A percentile compares a stretch with the other conserved stretches of the same genome.
Conservation (phyloP, 2,888 invertebrate genomes). For the Apodemia duryi region DNA sequence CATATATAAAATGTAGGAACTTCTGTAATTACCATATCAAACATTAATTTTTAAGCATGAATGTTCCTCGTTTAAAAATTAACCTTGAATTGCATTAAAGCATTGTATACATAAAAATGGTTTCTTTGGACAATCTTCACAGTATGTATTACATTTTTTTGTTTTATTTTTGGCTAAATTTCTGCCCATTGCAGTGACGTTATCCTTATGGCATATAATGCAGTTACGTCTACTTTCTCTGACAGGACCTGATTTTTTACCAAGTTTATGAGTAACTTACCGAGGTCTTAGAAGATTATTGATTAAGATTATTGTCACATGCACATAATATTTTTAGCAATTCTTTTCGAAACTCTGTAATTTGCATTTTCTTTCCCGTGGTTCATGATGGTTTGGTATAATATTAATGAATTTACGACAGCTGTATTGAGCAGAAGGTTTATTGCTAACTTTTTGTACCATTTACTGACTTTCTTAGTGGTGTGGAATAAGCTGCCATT, state of each 20-base stretch:
- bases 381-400: constrained; percentile 12
- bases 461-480: constrained; percentile 2
- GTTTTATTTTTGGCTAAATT: constrained; percentile 19
- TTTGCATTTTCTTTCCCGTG: constrained; percentile 15
- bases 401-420: constrained; percentile 8
- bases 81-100: constrained; percentile 18
- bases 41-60: not conserved
- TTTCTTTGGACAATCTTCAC: constrained; percentile 18
- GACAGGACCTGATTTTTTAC: not conserved
- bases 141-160: constrained; percentile 17
- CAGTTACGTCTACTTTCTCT: too few relatives aligned
- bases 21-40: not conserved
- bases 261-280: too few relatives aligned
- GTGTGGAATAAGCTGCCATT: constrained; percentile 2
- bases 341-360: constrained; percentile 9
- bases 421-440: constrained; percentile 1
- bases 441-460: not conserved
- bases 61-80: constrained; percentile 12
- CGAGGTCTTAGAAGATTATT: too few relatives aligned
- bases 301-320: too few relatives aligned
- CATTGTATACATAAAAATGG: constrained; percentile 17
- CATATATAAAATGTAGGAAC: not conserved
- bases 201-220: too few relatives aligned
- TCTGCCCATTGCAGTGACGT: constrained; percentile 11
- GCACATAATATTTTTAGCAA: not conserved